phyloP scores from a whole-genome alignment of 2,888 invertebrate genomes.

The Mylabris sibirica region DNA sequence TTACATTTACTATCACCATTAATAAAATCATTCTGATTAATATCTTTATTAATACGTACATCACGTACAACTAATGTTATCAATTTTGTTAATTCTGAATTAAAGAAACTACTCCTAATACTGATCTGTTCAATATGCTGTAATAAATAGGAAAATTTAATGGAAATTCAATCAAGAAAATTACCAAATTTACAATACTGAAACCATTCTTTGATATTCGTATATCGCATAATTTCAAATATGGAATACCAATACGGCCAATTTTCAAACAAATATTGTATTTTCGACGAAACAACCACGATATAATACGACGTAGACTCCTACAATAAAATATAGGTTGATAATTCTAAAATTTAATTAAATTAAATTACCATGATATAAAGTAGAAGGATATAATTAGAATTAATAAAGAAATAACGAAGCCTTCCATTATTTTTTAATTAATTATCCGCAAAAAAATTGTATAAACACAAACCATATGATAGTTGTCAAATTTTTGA shows the following conservation, averaged over 20 bases:
- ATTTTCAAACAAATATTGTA: conserved; percentile 82
- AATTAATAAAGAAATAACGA: conserved; percentile 41
- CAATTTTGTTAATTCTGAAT: conserved; percentile 86
- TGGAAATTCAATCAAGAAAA: conserved; percentile 68
- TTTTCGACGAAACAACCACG: conserved; percentile 82
- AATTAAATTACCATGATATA: conserved; percentile 57
- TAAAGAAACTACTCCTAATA: conserved; percentile 85
- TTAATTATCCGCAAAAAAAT: conserved; percentile 11
- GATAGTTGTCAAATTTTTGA: neutral
- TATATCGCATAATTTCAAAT: conserved; percentile 81
- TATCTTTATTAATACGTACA: conserved; percentile 82
- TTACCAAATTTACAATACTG: conserved; percentile 56
- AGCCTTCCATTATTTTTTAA: conserved; percentile 40
- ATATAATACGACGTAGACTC: conserved; percentile 78
- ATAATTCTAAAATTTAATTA: conserved; percentile 8
- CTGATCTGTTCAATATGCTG: conserved; percentile 87
- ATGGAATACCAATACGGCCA: conserved; percentile 82
- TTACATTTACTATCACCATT: conserved; percentile 51
- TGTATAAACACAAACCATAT: neutral
- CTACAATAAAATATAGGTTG: conserved; percentile 60
- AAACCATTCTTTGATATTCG: conserved; percentile 78
- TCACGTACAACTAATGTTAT: conserved; percentile 83
- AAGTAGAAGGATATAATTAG: conserved; percentile 41
- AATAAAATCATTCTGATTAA: conserved; percentile 51
- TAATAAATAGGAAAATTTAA: conserved; percentile 44